Evolutionary conservation across 2,797 vertebrate genomes (phyloP), one percentile per base, ranked within the genome.

Genomic region (Emydoidea blandingii): DNA sequence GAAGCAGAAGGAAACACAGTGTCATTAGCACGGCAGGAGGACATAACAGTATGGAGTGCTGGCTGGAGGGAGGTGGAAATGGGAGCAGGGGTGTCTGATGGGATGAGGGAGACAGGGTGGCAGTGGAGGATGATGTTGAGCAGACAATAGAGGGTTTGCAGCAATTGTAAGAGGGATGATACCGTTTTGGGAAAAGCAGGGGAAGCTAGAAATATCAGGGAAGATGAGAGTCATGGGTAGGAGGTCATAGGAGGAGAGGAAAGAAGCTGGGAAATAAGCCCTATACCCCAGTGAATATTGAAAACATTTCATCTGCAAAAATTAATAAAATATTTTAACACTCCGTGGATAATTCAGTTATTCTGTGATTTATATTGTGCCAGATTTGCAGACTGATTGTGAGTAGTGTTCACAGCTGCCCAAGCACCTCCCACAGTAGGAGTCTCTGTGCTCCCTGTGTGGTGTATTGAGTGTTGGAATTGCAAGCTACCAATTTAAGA

Each of bases 261-360:
- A 80, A 4, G 3, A 11, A 1, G 4, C 79, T 25, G 0, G 44
- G 37, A 19, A 9, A 16, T 8, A 74, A 89, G 37, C n/a, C 27
- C 41, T 10, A 37, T 18, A 3, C 91, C 56, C 68, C 86, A 4
- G 7, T 4, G 5, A 11, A 2, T 27, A 81, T 83, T 96, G 94
- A 47, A 92, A 6, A 23, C 59, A 3, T 23, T 88, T 81, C 81
- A 76, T 78, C 34, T 89, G 88, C 44, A 81, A 81, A 34, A 6
- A 23, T 16, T 83, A 85, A 81, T 34, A 81, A 85, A 88, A 79
- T 7, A 68, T 3, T 37, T 41, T 14, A 92, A 72, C 31, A 0
- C 50, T 25, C 44, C 18, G 37, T 4, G 72, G 54, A 49, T 89
- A 86, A 81, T 23, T 2, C 5, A 31, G 2, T 76, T 93, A 12